phyloP scores from a whole-genome alignment of 1,140 invertebrate genomes.

The Drosophila equinoxialis region DNA sequence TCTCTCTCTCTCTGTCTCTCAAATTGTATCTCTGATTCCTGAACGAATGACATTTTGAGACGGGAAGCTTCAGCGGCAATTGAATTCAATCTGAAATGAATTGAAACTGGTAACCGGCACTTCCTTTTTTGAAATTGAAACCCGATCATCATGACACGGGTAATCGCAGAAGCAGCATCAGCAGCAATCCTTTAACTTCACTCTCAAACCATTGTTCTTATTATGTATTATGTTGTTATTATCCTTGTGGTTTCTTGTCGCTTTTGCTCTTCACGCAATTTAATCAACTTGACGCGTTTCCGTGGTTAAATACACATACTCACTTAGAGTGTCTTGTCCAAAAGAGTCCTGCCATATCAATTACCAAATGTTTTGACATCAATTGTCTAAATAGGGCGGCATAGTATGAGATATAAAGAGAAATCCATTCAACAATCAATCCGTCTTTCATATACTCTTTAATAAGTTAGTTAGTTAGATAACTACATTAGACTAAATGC shows the following conservation, averaged over 20 bases:
- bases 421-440: no score
- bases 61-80: slow-evolving; percentile 59
- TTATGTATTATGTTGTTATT: slow-evolving; percentile 38
- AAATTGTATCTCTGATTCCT: slow-evolving; percentile 27
- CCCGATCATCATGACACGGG: slow-evolving; percentile 69
- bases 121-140: slow-evolving; percentile 75
- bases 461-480: no score
- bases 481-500: no score
- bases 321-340: slow-evolving; percentile 18
- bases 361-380: slow-evolving; percentile 82
- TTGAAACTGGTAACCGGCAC: slow-evolving; percentile 37
- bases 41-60: slow-evolving; percentile 69
- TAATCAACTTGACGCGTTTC: slow-evolving; percentile 75
- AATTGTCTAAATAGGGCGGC: slow-evolving; percentile 74
- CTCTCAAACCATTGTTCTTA: slow-evolving; percentile 9
- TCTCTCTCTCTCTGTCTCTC: slow-evolving; percentile 25
- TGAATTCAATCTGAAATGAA: slow-evolving; percentile 56
- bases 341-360: slow-evolving; percentile 56
- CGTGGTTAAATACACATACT: slow-evolving; percentile 21
- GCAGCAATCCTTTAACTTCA: slow-evolving; percentile 58
- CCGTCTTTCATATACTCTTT: no score
- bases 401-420: not conserved
- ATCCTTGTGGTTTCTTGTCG: slow-evolving; percentile 38
- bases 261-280: slow-evolving; percentile 70
- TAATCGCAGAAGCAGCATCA: slow-evolving; percentile 39